Conservation (phyloP, 2,113 vertebrate species). For the Variabilichromis moorii region DNA sequence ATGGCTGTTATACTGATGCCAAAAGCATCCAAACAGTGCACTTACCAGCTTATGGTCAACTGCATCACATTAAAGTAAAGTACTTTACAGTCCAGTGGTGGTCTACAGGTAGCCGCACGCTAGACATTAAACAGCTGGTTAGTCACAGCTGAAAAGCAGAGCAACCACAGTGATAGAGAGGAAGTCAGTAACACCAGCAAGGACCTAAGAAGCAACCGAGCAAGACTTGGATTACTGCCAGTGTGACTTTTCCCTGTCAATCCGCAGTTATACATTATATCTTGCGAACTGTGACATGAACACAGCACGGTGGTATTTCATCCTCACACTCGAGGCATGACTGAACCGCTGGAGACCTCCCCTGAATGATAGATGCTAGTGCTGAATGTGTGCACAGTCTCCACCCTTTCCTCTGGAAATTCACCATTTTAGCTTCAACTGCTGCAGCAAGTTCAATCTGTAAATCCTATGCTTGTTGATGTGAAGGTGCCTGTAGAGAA, state of each 20-base stretch:
- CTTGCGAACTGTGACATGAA: not conserved
- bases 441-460: not conserved
- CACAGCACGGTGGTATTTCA: not conserved
- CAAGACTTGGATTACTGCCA: not conserved
- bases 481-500: not conserved
- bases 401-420: not conserved
- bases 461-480: not conserved
- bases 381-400: not conserved
- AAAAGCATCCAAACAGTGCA: not conserved
- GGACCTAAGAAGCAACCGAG: not conserved
- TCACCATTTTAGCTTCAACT: not conserved
- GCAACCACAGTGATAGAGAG: not conserved
- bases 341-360: not conserved
- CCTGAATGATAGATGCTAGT: not conserved
- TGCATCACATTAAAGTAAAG: not conserved
- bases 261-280: not conserved
- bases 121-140: not conserved
- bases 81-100: not conserved
- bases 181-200: not conserved
- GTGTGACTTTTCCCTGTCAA: not conserved
- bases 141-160: not conserved
- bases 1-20: not conserved
- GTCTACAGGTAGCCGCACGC: not conserved
- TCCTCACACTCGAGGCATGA: not conserved
- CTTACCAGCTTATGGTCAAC: not conserved